Percentiles rank a stretch among this genome's conserved stretches.
Evolutionary conservation across 2,797 vertebrate genomes (phyloP).

Genomic region (Premnoplex brunnescens): DNA sequence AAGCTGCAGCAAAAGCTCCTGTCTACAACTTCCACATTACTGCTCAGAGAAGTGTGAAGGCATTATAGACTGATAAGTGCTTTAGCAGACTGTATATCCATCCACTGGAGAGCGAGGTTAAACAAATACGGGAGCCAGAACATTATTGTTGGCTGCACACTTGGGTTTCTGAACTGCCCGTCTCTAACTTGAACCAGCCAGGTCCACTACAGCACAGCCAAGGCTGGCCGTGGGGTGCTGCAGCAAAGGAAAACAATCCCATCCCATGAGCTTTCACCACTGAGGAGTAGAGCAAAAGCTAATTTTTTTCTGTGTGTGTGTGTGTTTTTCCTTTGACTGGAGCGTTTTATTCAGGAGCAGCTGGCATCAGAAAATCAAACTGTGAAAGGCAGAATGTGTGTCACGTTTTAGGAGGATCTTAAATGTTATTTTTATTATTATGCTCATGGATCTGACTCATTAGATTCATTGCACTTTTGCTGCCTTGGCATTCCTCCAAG

Average conservation of each 20-base stretch:
- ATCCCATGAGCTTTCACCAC: background rate
- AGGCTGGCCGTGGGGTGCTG: constrained; percentile 20
- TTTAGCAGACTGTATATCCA: constrained; percentile 66
- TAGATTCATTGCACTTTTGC: background rate
- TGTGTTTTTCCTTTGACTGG: background rate
- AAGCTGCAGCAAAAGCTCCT: background rate
- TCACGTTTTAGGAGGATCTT: background rate
- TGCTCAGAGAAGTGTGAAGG: constrained; percentile 46
- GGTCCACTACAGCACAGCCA: constrained; percentile 32
- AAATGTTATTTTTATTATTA: background rate
- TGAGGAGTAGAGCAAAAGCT: background rate
- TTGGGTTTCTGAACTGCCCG: constrained; percentile 19
- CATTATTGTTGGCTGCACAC: constrained; percentile 60
- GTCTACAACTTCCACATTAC: constrained; percentile 22
- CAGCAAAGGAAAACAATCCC: constrained; percentile 36
- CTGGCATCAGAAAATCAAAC: background rate
- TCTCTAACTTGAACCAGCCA: constrained; percentile 23
- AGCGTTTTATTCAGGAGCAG: background rate
- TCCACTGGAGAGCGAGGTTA: constrained; percentile 59
- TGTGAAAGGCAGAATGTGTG: background rate
- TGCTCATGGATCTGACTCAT: background rate
- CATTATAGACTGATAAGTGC: constrained; percentile 63
- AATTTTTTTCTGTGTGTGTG: background rate
- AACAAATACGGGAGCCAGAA: constrained; percentile 67
- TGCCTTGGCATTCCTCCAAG: background rate